Base-by-base conservation (phyloP, 2,113 vertebrate genomes). In the Sceloporus undulatus region DNA sequence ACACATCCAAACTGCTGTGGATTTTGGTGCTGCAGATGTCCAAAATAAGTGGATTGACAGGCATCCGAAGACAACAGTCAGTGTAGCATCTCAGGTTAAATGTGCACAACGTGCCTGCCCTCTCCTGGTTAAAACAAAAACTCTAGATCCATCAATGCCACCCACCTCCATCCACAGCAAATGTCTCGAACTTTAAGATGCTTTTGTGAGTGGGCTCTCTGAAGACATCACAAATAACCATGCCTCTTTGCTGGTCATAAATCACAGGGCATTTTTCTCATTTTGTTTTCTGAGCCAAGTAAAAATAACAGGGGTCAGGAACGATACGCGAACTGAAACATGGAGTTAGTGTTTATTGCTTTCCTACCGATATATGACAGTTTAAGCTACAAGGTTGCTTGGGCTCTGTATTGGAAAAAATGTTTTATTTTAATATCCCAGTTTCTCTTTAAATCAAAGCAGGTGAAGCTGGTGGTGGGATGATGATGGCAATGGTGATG, bases 111-210 rank as follows among this genome's bases (percentile, higher is more conserved):
- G 59, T 34, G 14, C 10, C 65, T 78, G 74, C 88, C 79, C 79
- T 86, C 84, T 79, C 10, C 52, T 86, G 85, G 88, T 54, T 19
- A 75, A 48, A 71, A 70, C 2, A 21, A 74, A 70, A 56, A 21
- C 13, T 75, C 5, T 66, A 0, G 10, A 4, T 59, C 19, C 27
- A 74, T 11, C 52, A 34, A 3, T 23, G 2, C 79, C 74, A 38
- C 34, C 48, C 2, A 14, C 1, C 5, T 3, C 1, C 8, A 11
- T 25, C 23, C 27, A 48, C 27, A 54, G 38, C 59, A 77, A 54
- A 38, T 13, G 23, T n/a, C 14, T 29, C 74, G 80, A 66, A 82
- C 2, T 23, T 10, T 34, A 52, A 19, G 6, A 27, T 77, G n/a
- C 2, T 76, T 70, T 70, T 19, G 59, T 19, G 34, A 18, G 14